Base-by-base conservation (phyloP, 1,140 invertebrate species). In the Amphibalanus amphitrite region DNA sequence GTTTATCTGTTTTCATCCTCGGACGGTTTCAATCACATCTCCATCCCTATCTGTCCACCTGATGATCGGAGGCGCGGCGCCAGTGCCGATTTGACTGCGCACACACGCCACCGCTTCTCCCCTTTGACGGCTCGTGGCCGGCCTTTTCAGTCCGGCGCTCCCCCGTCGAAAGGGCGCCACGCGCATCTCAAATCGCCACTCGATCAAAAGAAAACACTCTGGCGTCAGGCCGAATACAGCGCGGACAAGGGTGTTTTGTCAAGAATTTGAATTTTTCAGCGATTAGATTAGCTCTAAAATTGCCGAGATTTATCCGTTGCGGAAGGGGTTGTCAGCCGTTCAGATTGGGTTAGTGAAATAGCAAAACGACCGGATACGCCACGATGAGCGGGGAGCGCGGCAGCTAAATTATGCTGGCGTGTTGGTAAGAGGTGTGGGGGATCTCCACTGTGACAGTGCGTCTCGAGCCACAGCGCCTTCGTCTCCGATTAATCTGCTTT, bases 11-110 rank as follows among this genome's bases (percentile, higher is more conserved):
- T 59, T 59, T 59, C 47, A 59, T 59, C 47, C 47, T 59, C 20
- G 47, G 47, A 1, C 47, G 20, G 47, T 59, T 59, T 59, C 47
- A 23, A 59, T 59, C 47, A 59, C 23, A 59, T 59, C 47, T 59
- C 47, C 47, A 59, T 59, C 47, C 47, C 47, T 59, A 59, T 59
- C 47, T 59, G 47, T 59, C 47, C 47, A 59, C 47, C 47, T 59
- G 47, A 59, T 59, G 47, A 59, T 59, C 33, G 4, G 33, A n/a
- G n/a, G n/a, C n/a, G 33, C 33, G 33, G 33, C 33, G 33, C 15
- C 33, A 38, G 33, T 15, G 33, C 33, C 33, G 33, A 38, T 38
- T 38, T 38, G 33, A 38, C 33, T 38, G 33, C 33, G 33, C 33
- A 38, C 33, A 13, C 47, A 59, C 47, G 47, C 47, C 13, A 3